Evolutionary conservation across 2,888 invertebrate species (phyloP).

Genomic region (Hypolimnas misippus): DNA sequence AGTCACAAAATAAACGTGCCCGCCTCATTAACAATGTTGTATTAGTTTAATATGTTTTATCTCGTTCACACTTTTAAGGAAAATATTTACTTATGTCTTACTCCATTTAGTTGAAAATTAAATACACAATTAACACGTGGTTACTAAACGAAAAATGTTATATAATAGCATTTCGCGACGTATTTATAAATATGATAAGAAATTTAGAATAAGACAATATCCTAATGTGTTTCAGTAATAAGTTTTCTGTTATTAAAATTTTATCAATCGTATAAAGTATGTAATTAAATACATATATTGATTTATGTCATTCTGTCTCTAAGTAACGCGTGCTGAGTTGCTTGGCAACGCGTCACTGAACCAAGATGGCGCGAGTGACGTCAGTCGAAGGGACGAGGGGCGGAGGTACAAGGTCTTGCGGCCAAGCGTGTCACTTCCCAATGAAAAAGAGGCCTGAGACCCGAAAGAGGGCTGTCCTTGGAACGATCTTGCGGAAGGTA

Average conservation of each 20-base stretch:
- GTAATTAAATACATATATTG: constrained; percentile 20
- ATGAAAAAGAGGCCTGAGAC: constrained; percentile 73
- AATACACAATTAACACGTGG: constrained; percentile 17
- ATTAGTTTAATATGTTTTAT: constrained; percentile 15
- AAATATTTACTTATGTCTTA: constrained; percentile 23
- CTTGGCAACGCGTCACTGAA: constrained; percentile 75
- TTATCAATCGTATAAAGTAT: background rate
- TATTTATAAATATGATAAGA: background rate
- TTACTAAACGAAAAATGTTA: constrained; percentile 4
- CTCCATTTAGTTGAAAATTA: constrained; percentile 14
- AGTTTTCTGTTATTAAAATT: background rate
- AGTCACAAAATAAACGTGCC: constrained; percentile 29
- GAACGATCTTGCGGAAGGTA: constrained; percentile 62
- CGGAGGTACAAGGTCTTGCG: constrained; percentile 68
- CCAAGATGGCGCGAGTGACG: constrained; percentile 82
- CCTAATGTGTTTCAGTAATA: background rate
- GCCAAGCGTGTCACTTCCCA: constrained; percentile 78
- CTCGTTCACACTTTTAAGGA: constrained; percentile 25
- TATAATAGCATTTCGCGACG: background rate
- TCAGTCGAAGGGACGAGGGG: constrained; percentile 57
- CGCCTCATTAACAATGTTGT: constrained; percentile 23
- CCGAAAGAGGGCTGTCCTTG: constrained; percentile 71
- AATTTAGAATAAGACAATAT: background rate
- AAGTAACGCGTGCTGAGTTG: constrained; percentile 71
- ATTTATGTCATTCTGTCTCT: constrained; percentile 41